Base-by-base conservation (phyloP, 2,888 invertebrate species). In the Oscheius sp. region DNA sequence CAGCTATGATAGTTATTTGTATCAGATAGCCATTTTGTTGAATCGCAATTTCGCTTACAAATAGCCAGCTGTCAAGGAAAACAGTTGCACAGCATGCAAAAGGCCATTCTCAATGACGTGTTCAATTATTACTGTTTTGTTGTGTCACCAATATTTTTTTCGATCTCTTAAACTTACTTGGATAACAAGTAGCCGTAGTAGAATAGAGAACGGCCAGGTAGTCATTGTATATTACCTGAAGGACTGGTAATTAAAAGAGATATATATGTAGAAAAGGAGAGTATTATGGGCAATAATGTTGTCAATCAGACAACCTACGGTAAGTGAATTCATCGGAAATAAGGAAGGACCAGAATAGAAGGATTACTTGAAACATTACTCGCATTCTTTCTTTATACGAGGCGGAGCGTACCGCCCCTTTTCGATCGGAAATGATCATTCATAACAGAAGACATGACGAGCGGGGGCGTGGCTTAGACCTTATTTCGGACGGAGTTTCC, bases 391-490 rank as follows among this genome's bases (percentile, higher is more conserved):
- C n/a, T n/a, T n/a, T 14, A 30, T 12, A 26, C 9, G 26, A 32
- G 51, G 51, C 9, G 30, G 51, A 30, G 28, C 26, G 2, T 20
- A n/a, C 54, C 54, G 30, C 54, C 54, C 54, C 32, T 22, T 17
- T 47, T 47, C 24, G 22, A 47, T 22, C 33, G 54, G 54, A 54
- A 54, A 54, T 54, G 54, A 54, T 54, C 54, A 47, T 47, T 24
- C 47, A 51, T 51, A 51, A 51, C 51, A 51, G 54, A 32, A 28
- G 50, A 26, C 12, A 26, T n/a, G 5, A 22, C 47, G 47, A 22
- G 47, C 47, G 47, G 47, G 22, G 47, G 47, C 47, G 47, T n/a
- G 22, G 47, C 47, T 47, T 22, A 22, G 22, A 17, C 47, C 47
- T 47, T 47, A 47, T 47, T 47, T 47, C 47, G 47, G n/a, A n/a